Evolutionary conservation across 2,113 vertebrate genomes (phyloP).

Genomic region (Coreoperca whiteheadi): DNA sequence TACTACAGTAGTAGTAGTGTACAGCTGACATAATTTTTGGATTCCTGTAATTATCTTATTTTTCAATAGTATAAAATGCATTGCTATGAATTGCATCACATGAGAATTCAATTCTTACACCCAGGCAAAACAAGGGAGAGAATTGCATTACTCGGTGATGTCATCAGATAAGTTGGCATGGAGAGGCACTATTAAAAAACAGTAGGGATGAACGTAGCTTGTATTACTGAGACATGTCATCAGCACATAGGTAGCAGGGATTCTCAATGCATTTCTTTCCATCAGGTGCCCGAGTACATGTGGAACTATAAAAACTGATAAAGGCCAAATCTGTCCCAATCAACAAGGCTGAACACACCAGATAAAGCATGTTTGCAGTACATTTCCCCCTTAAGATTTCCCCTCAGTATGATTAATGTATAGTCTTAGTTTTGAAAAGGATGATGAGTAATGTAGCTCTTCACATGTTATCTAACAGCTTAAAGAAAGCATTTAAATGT

Average conservation of each 20-base stretch:
- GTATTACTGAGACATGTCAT: slow-evolving; percentile 82
- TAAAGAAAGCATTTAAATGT: slow-evolving; percentile 3
- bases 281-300: slow-evolving; percentile 37
- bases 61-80: slow-evolving; percentile 64
- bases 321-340: slow-evolving; percentile 6
- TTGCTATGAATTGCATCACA: slow-evolving; percentile 85
- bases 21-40: slow-evolving; percentile 63
- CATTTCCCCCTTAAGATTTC: background rate
- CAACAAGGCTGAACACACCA: slow-evolving; percentile 7
- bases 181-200: slow-evolving; percentile 65
- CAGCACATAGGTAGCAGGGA: slow-evolving; percentile 68
- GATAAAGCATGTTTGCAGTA: background rate
- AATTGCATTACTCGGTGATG: slow-evolving; percentile 81
- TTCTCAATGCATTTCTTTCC: slow-evolving; percentile 20
- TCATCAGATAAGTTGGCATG: slow-evolving; percentile 81
- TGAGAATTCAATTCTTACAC: slow-evolving; percentile 68
- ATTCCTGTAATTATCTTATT: slow-evolving; percentile 67
- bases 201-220: slow-evolving; percentile 58
- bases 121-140: slow-evolving; percentile 66
- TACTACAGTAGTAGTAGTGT: slow-evolving; percentile 45
- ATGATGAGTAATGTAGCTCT: background rate
- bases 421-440: background rate
- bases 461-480: background rate
- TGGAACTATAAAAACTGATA: slow-evolving; percentile 14
- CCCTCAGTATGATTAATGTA: background rate